phyloP scores from a whole-genome alignment of 64 coral and sea anemone genomes.

The Actinia tenebrosa region DNA sequence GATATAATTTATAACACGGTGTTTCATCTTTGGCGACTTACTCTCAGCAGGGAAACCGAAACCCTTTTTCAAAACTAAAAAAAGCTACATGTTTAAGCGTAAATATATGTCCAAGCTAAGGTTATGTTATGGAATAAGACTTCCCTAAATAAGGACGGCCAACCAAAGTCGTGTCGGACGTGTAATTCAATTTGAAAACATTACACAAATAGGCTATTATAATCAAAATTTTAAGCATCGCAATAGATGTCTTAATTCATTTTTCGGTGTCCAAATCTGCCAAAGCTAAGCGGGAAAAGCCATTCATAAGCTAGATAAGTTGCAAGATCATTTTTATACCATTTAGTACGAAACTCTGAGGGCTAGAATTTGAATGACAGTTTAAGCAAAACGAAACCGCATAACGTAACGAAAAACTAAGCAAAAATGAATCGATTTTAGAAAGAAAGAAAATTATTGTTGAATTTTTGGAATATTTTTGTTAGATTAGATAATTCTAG shows the following conservation, averaged over 20 bases:
- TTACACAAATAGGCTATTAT: neutral
- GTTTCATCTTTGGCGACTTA: conserved; percentile 2
- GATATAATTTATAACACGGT: neutral
- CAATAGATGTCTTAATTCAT: neutral
- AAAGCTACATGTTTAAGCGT: neutral
- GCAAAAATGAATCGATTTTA: no score
- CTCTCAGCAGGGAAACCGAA: neutral
- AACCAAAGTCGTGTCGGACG: neutral
- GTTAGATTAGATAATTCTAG: no score
- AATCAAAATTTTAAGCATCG: neutral
- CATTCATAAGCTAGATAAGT: neutral
- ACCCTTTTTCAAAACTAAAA: neutral
- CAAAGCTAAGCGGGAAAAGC: neutral
- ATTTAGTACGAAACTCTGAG: no score
- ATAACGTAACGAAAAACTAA: no score
- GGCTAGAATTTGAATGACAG: neutral
- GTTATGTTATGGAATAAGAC: neutral
- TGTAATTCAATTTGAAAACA: neutral
- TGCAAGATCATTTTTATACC: neutral
- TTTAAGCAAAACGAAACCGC: neutral
- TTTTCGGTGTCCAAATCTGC: neutral
- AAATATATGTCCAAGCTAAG: neutral
- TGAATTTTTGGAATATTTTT: no score
- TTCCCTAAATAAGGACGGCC: neutral
- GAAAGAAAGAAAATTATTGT: no score